phyloP scores from a whole-genome alignment of 1,140 invertebrate genomes.

The Lasaia peninsularis region DNA sequence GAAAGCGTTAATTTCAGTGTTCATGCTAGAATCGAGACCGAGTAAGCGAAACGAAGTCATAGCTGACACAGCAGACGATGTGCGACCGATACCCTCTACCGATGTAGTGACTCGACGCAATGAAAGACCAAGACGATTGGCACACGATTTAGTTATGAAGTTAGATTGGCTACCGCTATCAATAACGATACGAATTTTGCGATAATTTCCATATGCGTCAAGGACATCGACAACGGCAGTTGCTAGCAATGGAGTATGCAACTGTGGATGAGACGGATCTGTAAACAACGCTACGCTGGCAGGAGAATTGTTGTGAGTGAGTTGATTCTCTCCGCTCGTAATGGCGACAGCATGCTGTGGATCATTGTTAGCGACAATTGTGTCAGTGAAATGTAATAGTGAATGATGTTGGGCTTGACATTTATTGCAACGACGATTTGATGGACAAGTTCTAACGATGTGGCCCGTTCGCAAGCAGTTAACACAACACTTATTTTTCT shows the following conservation, averaged over 20 bases:
- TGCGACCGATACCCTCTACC: not conserved
- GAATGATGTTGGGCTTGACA: not conserved
- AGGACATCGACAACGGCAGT: not conserved
- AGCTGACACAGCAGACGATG: not conserved
- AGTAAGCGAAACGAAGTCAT: no score
- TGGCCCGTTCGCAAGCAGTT: not conserved
- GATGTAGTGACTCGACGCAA: not conserved
- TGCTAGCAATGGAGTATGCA: not conserved
- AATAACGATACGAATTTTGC: not conserved
- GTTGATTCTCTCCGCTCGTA: not conserved
- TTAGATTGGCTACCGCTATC: not conserved
- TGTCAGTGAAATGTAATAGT: not conserved
- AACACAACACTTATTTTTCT: not conserved
- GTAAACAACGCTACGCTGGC: not conserved
- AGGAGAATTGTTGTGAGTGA: not conserved
- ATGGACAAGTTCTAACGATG: not conserved
- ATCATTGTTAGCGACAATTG: not conserved
- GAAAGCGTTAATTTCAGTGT: not conserved
- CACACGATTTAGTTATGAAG: not conserved
- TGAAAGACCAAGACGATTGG: not conserved
- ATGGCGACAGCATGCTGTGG: not conserved
- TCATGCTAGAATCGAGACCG: not conserved
- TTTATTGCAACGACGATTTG: not conserved
- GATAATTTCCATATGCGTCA: not conserved
- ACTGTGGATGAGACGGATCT: not conserved